Evolutionary conservation across 2,797 vertebrate genomes (phyloP), one percentile per base, ranked within the genome.

Genomic region (Siniperca undulata): DNA sequence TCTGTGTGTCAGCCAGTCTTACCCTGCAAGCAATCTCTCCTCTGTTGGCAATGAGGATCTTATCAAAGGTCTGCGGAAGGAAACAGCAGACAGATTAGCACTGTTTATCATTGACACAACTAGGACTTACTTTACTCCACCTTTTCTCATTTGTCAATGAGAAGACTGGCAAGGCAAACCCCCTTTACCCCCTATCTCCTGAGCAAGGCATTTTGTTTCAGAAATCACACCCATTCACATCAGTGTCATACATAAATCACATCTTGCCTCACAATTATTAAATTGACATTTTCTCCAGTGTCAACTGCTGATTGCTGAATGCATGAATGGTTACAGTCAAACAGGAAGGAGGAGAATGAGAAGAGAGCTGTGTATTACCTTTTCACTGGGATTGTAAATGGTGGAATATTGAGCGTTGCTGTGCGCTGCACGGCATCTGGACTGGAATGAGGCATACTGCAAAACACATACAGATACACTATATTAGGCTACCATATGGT

Each of bases 11-110:
- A 9, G 40, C 11, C 34, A 50, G 13, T 61, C 97, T 97, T 93
- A 99, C 98, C 94, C 99, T 94, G 93, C 99, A 99, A 19, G 98
- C 98, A 83, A 99, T 99, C 94, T 99, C 99, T 91, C 99, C 98
- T 97, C 99, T 97, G 95, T 99, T 99, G 80, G 98, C 99, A 81
- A 99, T 96, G 80, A 99, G 97, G 89, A 99, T 96, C 93, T 99
- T 99, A 89, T 99, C 97, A 94, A 99, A 99, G 71, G 97, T 98
- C 98, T 99, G 86, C 27, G 36, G 77, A 86, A 75, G 75, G 56
- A 89, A 81, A 89, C 46, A 59, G 22, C 19, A 72, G 17, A 85
- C 44, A 80, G 68, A 78, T 82, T 77, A 77, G 56, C 16, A 34
- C 5, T 1, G 11, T 59, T 56, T 79, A 72, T 58, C 56, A 84